Evolutionary conservation across 2,113 vertebrate genomes (phyloP), one percentile per base, ranked within the genome.

Genomic region (Rhabdomys dilectus): DNA sequence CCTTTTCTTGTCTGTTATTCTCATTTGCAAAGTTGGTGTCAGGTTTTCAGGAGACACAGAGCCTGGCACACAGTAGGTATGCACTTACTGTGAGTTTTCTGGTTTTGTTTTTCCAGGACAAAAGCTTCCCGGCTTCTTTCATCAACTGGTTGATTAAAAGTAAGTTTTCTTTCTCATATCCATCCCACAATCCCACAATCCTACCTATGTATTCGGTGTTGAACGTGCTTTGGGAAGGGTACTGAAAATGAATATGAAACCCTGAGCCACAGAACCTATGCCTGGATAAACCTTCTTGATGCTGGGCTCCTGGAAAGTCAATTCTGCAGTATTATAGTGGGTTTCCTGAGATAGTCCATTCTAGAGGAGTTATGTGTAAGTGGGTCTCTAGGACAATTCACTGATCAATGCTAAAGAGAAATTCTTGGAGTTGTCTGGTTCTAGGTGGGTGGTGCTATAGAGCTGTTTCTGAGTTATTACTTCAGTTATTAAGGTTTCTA

Each of bases 121-220:
- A 95, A 42, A 88, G 91, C 0, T 98, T 98, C 75, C 98, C 86
- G 0, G 93, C 88, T 1, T 39, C 58, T 70, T 98, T 98, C 86
- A 92, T 98, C 3, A 68, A 97, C 11, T 98, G 98, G 97, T 96
- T 98, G 66, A 64, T 98, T 1, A 94, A 88, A 93, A 68, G 98
- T 98, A 96, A 97, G 97, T 68, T 90, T 62, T 76, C 24, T 62
- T 78, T 92, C 19, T 94, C 53, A 66, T 16, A n/a, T n/a, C 7
- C 4, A 62, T 8, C 36, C 15, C 8, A 7, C 9, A 34, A 19
- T 16, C 26, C 39, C 34, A 3, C 19, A 64, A 8, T 53, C 22
- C 26, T 2, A 15, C 2, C 5, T 31, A 56, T n/a, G 10, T 85
- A 58, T 51, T 91, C 19, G 34, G 66, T 22, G 73, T 45, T 24